These are phyloP conservation scores for Mus caroli DNA, from an alignment of 2,797 vertebrate genomes.

Conservation along the genomic window DNA sequence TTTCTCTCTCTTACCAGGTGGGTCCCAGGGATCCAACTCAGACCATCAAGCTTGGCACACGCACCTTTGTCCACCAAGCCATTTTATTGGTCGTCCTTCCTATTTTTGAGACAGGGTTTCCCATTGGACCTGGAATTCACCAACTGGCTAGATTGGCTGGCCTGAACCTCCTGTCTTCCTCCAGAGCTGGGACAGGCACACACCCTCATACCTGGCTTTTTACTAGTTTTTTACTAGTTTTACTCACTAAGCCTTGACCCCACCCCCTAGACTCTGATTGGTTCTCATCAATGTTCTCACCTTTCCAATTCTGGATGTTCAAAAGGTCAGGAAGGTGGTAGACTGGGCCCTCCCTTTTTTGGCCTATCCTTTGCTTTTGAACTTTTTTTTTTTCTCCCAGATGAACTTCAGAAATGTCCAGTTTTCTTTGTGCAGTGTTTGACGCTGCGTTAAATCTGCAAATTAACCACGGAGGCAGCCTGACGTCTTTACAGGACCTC, in stretches of 20 bases:
- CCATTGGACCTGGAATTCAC: background rate
- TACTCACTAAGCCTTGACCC: too few species aligned
- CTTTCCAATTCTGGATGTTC: conserved; percentile 54
- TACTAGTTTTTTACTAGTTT: too few species aligned
- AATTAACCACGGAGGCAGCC: conserved; percentile 69
- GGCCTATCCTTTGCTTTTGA: conserved; percentile 30
- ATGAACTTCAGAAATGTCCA: conserved; percentile 51
- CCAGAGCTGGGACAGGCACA: background rate
- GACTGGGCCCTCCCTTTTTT: background rate
- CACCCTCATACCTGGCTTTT: background rate
- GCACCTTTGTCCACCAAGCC: background rate
- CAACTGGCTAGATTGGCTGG: background rate
- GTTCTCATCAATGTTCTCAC: background rate
- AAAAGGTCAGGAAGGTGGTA: background rate
- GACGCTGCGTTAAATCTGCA: conserved; percentile 76
- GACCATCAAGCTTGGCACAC: background rate
- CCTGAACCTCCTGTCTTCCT: background rate
- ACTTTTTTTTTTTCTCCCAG: background rate
- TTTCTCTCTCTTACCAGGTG: background rate
- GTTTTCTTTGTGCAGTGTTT: conserved; percentile 49
- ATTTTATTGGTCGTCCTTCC: background rate
- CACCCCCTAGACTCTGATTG: background rate
- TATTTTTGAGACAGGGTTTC: background rate
- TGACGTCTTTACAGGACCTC: conserved; percentile 77
- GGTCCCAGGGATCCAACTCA: too few species aligned